Evolutionary conservation across 2,797 vertebrate species (phyloP).

Genomic region (Kryptolebias ocellatus): DNA sequence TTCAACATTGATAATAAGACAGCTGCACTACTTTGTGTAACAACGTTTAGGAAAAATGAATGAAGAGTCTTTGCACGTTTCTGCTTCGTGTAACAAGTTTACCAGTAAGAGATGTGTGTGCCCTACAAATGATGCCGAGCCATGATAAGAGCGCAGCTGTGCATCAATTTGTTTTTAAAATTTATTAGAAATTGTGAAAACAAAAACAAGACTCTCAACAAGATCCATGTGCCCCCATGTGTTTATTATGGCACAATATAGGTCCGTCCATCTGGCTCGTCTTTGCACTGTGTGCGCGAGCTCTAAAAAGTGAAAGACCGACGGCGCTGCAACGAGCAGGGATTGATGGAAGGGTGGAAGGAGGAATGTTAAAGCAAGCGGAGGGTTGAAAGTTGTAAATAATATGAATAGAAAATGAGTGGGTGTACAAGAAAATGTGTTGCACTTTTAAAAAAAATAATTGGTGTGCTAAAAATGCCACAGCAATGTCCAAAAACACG

Average conservation of each 20-base stretch:
- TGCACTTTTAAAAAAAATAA: slow-evolving; percentile 7
- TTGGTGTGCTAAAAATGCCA: slow-evolving; percentile 11
- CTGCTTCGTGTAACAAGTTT: slow-evolving; percentile 7
- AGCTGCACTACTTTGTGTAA: slow-evolving; percentile 11
- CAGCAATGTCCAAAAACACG: background rate
- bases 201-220: background rate
- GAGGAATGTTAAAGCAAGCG: background rate
- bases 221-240: slow-evolving; percentile 9
- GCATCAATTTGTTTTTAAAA: background rate
- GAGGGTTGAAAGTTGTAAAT: background rate
- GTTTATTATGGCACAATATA: background rate
- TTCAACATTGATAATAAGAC: slow-evolving; percentile 16
- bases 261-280: slow-evolving; percentile 2
- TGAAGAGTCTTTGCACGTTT: slow-evolving; percentile 28
- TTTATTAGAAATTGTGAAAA: background rate
- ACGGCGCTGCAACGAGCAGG: background rate
- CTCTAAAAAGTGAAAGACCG: background rate
- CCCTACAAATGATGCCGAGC: background rate
- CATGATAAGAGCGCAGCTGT: slow-evolving; percentile 7
- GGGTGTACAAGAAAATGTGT: slow-evolving; percentile 29
- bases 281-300: background rate
- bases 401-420: slow-evolving; percentile 41
- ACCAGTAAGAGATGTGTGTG: background rate
- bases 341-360: background rate
- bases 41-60: slow-evolving; percentile 21